Percentiles rank a stretch among this genome's conserved stretches.
Evolutionary conservation across 2,113 vertebrate genomes (phyloP).

Genomic region (Haemorhous mexicanus): DNA sequence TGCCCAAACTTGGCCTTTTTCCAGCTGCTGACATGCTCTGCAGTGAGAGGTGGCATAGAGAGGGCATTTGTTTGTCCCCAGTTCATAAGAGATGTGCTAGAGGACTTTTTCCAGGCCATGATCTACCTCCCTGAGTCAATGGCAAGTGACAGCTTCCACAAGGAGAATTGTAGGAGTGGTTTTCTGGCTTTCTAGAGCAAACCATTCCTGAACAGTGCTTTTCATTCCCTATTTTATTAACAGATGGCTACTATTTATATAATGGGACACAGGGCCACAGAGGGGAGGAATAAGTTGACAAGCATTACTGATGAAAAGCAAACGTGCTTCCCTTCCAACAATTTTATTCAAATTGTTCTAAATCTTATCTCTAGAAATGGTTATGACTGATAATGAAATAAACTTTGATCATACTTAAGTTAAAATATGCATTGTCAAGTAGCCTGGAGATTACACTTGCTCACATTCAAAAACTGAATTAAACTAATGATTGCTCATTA

Average conservation of each 20-base stretch:
- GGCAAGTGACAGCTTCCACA: neutral
- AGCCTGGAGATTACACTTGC: neutral
- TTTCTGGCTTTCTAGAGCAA: neutral
- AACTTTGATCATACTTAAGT: neutral
- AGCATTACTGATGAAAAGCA: neutral
- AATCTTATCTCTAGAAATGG: neutral
- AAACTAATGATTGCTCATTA: neutral
- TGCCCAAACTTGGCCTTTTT: neutral
- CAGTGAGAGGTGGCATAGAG: neutral
- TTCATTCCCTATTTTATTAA: neutral
- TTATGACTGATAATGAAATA: neutral
- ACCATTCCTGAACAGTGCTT: neutral
- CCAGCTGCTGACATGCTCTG: slow-evolving; percentile 12
- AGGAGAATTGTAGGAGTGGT: neutral
- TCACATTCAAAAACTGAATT: neutral
- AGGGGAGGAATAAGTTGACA: neutral
- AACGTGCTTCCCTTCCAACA: neutral
- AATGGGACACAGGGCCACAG: neutral
- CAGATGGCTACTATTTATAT: neutral
- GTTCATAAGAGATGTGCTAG: neutral
- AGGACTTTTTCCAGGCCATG: neutral
- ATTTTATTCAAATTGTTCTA: neutral
- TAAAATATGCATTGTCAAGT: neutral
- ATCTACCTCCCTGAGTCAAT: neutral
- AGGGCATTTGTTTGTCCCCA: neutral